These are phyloP conservation scores for Sceliomorpha sp. DNA, from an alignment of 2,888 invertebrate species.

Conservation along the genomic window DNA sequence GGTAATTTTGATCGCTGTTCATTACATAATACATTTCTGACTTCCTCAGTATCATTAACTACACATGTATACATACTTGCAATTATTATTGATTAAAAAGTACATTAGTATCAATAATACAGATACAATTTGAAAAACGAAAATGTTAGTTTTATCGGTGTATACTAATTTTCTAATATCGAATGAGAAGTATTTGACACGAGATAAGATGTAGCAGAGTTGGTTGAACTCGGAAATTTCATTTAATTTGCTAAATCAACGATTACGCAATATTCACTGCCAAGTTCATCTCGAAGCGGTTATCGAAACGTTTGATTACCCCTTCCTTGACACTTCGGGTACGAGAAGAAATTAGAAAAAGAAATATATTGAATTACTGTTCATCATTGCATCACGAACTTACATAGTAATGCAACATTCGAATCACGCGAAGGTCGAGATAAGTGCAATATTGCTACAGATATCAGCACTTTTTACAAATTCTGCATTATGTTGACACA, in stretches of 20 bases:
- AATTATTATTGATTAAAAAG: too few relatives aligned
- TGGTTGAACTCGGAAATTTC: slow-evolving; percentile 36
- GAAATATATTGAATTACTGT: slow-evolving; percentile 36
- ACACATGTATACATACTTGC: too few relatives aligned
- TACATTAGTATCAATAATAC: too few relatives aligned
- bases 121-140: too few relatives aligned
- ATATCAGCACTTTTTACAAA: slow-evolving; percentile 3
- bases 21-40: too few relatives aligned
- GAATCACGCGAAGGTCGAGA: slow-evolving; percentile 53
- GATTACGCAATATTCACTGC: slow-evolving; percentile 40
- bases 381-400: slow-evolving; percentile 38
- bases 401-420: slow-evolving; percentile 31
- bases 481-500: too few relatives aligned
- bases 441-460: slow-evolving; percentile 21
- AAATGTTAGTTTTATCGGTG: too few relatives aligned
- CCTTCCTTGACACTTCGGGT: slow-evolving; percentile 13
- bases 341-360: slow-evolving; percentile 13
- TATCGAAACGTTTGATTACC: slow-evolving; percentile 28
- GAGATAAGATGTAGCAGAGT: too few relatives aligned
- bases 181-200: too few relatives aligned
- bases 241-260: slow-evolving; percentile 4
- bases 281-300: slow-evolving; percentile 26
- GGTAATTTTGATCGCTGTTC: too few relatives aligned
- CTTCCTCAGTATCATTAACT: too few relatives aligned
- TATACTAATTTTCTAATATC: too few relatives aligned